phyloP scores from a whole-genome alignment of 1,140 invertebrate species.

The Bilobella aurantiaca region DNA sequence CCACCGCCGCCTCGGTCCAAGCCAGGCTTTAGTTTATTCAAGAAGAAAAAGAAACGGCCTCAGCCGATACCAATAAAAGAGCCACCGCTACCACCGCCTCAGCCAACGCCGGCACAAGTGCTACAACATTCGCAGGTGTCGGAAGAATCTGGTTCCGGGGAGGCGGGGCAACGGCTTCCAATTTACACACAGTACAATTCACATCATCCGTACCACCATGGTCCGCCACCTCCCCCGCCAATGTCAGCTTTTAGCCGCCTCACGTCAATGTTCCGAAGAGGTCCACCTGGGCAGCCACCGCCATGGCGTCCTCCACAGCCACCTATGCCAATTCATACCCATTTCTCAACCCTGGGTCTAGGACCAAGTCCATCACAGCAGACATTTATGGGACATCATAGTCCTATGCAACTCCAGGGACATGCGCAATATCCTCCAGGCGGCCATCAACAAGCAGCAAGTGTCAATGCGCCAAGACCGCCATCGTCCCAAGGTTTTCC shows the following conservation, averaged over 20 bases:
- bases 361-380: too few species aligned
- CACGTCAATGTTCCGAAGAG: neutral
- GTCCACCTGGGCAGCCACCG: neutral
- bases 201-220: constrained; percentile 16
- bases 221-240: constrained; percentile 3
- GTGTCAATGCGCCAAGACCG: neutral
- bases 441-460: neutral
- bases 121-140: neutral
- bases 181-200: constrained; percentile 3
- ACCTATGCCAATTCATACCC: neutral
- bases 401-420: neutral
- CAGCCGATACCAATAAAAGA: neutral
- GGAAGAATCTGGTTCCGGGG: neutral
- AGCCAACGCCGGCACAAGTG: neutral
- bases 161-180: constrained; percentile 2
- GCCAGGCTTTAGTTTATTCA: constrained; percentile 19
- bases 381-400: too few species aligned
- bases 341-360: too few species aligned
- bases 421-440: neutral
- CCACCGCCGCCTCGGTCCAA: constrained; percentile 9
- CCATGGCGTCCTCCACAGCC: neutral
- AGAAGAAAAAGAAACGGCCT: constrained; percentile 18
- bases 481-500: neutral
- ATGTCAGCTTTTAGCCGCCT: constrained; percentile 2
- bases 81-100: neutral